Evolutionary conservation across 2,797 vertebrate species (phyloP).

Genomic region (Pseudocheirus occidentalis): DNA sequence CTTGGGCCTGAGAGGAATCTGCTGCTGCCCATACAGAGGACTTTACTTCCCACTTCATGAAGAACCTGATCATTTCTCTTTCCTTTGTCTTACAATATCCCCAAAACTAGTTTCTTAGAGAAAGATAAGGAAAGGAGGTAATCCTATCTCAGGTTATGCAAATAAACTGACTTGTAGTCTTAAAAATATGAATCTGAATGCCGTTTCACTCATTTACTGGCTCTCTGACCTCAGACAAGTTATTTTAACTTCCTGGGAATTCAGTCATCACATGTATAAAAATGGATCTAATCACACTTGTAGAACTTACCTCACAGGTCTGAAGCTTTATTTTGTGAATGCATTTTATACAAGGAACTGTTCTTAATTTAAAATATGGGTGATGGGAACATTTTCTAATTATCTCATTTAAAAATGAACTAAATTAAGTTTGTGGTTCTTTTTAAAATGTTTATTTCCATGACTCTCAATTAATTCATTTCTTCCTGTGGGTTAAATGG

Average conservation of each 20-base stretch:
- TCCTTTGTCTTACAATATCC: slow-evolving; percentile 18
- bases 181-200: neutral
- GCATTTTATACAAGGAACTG: neutral
- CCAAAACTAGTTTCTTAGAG: slow-evolving; percentile 30
- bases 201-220: neutral
- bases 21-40: neutral
- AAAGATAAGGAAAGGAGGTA: neutral
- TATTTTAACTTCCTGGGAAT: neutral
- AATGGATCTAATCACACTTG: neutral
- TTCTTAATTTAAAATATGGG: neutral
- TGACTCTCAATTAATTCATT: neutral
- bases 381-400: slow-evolving; percentile 16
- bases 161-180: neutral
- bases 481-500: neutral
- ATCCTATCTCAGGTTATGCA: neutral
- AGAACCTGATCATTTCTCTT: neutral
- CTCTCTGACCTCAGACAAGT: neutral
- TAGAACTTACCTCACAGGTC: neutral
- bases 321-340: neutral
- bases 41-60: neutral
- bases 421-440: slow-evolving; percentile 12
- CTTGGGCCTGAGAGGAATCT: neutral
- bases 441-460: neutral
- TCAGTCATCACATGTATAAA: neutral
- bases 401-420: slow-evolving; percentile 31